Conservation (phyloP, 2,113 vertebrate species). For the Apteryx mantelli region DNA sequence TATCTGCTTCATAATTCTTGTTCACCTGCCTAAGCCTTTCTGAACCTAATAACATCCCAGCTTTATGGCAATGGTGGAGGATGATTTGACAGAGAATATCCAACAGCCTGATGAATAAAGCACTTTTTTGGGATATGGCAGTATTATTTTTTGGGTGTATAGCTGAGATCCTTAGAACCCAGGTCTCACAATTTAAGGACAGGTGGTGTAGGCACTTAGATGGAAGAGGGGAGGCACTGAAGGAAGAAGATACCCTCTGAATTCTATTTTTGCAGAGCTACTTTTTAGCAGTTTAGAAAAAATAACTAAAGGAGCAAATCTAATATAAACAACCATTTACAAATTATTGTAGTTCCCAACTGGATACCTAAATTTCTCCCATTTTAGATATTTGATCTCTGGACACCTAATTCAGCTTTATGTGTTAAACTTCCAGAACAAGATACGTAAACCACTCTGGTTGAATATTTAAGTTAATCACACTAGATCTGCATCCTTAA, state of each 20-base stretch:
- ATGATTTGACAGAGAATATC: not conserved
- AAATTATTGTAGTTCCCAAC: not conserved
- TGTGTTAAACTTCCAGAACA: not conserved
- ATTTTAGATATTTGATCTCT: not conserved
- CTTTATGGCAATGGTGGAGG: not conserved
- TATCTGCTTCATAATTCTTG: not conserved
- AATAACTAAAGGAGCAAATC: not conserved
- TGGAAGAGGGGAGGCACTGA: not conserved
- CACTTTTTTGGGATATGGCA: not conserved
- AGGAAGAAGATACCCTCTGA: not conserved
- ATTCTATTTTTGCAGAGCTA: not conserved
- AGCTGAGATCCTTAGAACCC: not conserved
- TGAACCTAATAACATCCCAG: not conserved
- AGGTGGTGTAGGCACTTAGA: not conserved
- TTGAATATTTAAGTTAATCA: constrained; percentile 17
- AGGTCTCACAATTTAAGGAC: not conserved
- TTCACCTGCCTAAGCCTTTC: not conserved
- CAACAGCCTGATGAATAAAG: not conserved
- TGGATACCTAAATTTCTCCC: not conserved
- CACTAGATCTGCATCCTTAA: not conserved
- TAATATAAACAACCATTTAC: not conserved
- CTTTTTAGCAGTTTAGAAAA: not conserved
- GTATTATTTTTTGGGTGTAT: rapidly evolving
- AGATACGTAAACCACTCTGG: not conserved
- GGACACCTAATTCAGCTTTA: not conserved